A percentile compares a stretch with the other conserved stretches of the same genome.
Evolutionary conservation across 35 echinoderm and acorn worm genomes (phyloP).

Genomic region (Nesometra sesokonis): DNA sequence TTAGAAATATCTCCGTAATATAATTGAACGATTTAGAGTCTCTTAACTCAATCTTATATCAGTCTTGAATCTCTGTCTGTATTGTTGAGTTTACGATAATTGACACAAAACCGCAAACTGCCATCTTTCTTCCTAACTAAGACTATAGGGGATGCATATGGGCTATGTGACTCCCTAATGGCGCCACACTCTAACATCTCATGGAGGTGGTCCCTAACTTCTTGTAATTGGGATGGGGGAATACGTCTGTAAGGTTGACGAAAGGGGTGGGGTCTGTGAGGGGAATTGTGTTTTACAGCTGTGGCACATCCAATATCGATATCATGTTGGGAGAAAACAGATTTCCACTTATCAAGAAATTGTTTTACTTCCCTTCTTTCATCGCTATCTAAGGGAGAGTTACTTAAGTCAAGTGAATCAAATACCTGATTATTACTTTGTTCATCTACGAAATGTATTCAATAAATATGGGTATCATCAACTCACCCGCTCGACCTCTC

Average conservation of each 20-base stretch:
- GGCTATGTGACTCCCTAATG: constrained; percentile 42
- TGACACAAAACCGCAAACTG: constrained; percentile 29
- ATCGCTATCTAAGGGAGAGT: too few species aligned
- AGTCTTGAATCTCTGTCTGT: too few species aligned
- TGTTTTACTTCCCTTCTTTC: not conserved
- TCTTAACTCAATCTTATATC: too few species aligned
- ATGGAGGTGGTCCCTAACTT: constrained; percentile 37
- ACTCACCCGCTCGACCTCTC: too few species aligned
- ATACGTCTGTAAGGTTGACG: constrained; percentile 17
- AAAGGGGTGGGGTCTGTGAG: constrained; percentile 2
- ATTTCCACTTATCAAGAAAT: not conserved
- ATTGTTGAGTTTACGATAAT: constrained; percentile 32
- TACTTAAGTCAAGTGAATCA: too few species aligned
- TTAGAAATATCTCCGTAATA: too few species aligned
- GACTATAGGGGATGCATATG: constrained; percentile 30
- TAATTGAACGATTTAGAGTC: too few species aligned
- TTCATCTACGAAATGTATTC: too few species aligned
- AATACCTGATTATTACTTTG: too few species aligned
- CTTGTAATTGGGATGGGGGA: constrained; percentile 31
- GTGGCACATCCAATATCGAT: not conserved
- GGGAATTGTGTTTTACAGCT: constrained; percentile 2
- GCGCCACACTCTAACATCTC: constrained; percentile 11
- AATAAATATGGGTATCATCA: too few species aligned
- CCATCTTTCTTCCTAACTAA: constrained; percentile 57
- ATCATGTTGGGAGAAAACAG: not conserved